Base-by-base conservation (phyloP, 2,797 vertebrate genomes). In the Falco columbarius region DNA sequence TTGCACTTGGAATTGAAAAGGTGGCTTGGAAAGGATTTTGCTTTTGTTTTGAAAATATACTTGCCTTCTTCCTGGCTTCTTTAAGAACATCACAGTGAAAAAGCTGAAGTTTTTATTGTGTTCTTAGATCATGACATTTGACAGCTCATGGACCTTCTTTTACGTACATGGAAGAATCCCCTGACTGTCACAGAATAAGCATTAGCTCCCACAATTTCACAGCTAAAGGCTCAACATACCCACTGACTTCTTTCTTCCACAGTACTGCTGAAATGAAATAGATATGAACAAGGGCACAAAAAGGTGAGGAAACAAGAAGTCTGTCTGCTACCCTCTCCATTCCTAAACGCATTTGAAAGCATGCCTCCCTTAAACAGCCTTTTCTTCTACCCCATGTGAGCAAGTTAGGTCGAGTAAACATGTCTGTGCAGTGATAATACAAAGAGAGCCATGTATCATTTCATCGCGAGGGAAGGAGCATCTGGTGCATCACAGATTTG, bases 401-500 rank as follows among this genome's bases (percentile, higher is more conserved):
- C 54, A 95, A 74, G 54, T 52, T 80, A 87, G 83, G 88, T 90
- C 77, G 76, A 95, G 86, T 65, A 76, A 95, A 94, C 77, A 85
- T 88, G 83, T 89, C 93, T 90, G 77, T 74, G 86, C 77, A 93
- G 59, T 73, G 74, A 51, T 87, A 85, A 93, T 62, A 83, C 17
- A 93, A 75, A 86, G 59, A 55, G 36, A 76, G 56, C 65, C 56
- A 68, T 68, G 61, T 68, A 95, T 71, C 81, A 86, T 82, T 85
- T 87, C 90, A 93, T 97, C 92, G 83, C 0, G 3, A 87, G 49
- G 74, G 88, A 96, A 94, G 42, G 61, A 95, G 85, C 86, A 93
- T 91, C 91, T 97, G 95, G 90, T 96, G 92, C 86, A 95, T 68
- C 93, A 93, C 71, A 94, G 92, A 82, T 94, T 96, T 95, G 86